These are phyloP conservation scores for Geococcyx californianus DNA, from an alignment of 2,113 vertebrate genomes.

Conservation along the genomic window DNA sequence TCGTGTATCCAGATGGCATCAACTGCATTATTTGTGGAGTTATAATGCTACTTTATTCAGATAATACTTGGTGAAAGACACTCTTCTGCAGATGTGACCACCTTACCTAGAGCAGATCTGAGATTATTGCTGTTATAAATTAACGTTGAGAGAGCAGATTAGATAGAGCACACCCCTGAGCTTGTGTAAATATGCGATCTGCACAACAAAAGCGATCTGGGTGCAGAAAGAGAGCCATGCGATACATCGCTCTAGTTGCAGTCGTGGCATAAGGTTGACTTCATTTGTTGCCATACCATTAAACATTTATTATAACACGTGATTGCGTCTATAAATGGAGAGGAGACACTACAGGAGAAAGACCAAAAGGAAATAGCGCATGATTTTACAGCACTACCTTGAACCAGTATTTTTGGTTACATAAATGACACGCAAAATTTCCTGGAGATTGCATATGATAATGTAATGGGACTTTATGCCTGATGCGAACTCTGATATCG, in stretches of 20 bases:
- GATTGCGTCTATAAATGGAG: not conserved
- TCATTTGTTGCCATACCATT: not conserved
- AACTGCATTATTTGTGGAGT: not conserved
- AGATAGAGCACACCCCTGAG: not conserved
- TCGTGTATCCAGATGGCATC: not conserved
- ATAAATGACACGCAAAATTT: not conserved
- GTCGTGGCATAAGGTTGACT: not conserved
- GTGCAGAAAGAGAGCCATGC: not conserved
- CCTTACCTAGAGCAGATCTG: not conserved
- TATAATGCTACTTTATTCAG: not conserved
- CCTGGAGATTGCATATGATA: not conserved
- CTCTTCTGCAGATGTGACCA: not conserved
- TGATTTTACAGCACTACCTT: not conserved
- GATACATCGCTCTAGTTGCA: not conserved
- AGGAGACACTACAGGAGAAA: not conserved
- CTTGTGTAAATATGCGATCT: not conserved
- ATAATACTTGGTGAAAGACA: not conserved
- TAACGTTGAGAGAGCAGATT: not conserved
- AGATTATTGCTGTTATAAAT: not conserved
- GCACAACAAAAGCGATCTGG: not conserved
- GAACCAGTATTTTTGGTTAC: not conserved
- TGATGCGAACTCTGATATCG: not conserved
- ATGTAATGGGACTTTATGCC: not conserved
- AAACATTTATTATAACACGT: not conserved
- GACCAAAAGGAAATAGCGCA: not conserved